Evolutionary conservation across 1,140 invertebrate species (phyloP).

Genomic region (Drosophila nigromelanica): DNA sequence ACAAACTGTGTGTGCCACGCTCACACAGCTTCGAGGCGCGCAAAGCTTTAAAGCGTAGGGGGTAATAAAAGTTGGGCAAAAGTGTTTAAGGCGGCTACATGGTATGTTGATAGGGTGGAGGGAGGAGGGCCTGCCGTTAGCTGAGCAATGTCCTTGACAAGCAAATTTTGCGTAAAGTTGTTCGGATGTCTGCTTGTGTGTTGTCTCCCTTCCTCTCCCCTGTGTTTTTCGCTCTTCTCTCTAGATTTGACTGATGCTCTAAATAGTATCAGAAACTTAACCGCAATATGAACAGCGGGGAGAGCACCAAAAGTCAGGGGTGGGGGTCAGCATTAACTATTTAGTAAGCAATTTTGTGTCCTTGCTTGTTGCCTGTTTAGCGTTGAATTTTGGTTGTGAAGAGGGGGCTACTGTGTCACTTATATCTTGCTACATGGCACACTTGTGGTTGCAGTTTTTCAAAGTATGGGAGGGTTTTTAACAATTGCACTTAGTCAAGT

Average conservation of each 20-base stretch:
- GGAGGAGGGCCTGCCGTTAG: too few species aligned
- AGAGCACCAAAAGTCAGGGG: constrained; percentile 6
- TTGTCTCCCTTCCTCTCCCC: not conserved
- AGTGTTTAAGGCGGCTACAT: constrained; percentile 8
- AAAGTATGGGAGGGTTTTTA: too few species aligned
- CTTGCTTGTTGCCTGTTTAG: constrained; percentile 2
- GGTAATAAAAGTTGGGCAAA: constrained; percentile 17
- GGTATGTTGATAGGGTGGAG: not conserved
- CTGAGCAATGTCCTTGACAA: constrained; percentile 18
- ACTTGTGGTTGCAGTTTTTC: too few species aligned
- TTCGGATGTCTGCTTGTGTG: constrained; percentile 5
- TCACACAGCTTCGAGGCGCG: not conserved
- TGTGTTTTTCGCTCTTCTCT: not conserved
- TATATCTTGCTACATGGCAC: too few species aligned
- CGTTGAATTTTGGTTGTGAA: constrained; percentile 5
- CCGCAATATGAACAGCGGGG: constrained; percentile 6
- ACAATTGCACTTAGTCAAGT: too few species aligned
- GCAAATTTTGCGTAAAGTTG: constrained; percentile 38
- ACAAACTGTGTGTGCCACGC: constrained; percentile 2
- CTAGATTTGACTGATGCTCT: not conserved
- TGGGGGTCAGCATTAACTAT: constrained; percentile 15
- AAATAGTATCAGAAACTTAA: constrained; percentile 4
- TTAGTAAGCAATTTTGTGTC: constrained; percentile 10
- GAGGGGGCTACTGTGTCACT: too few species aligned
- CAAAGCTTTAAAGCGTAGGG: constrained; percentile 25